A percentile compares a stretch with the other conserved stretches of the same genome.
phyloP scores from a whole-genome alignment of 2,113 vertebrate genomes.

The Numenius arquata region DNA sequence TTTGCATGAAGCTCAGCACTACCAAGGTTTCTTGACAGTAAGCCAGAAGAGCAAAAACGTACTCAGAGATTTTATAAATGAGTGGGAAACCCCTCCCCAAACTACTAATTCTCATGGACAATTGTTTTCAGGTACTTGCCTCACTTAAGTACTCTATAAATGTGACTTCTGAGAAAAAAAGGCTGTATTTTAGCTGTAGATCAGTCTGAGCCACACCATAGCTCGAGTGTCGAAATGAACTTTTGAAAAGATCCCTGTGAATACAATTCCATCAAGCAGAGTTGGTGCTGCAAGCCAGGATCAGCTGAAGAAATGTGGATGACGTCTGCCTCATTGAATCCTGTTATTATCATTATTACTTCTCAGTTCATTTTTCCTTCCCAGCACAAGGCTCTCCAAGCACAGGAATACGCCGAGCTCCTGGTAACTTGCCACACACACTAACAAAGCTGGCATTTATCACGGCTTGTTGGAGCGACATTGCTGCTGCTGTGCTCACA shows the following conservation, averaged over 20 bases:
- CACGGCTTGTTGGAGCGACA: neutral
- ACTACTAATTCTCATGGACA: neutral
- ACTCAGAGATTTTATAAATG: neutral
- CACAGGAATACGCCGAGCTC: neutral
- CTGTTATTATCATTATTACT: slow-evolving; percentile 42
- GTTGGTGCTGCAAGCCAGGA: neutral
- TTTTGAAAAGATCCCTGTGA: neutral
- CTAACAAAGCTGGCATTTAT: slow-evolving; percentile 5
- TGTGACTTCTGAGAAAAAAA: neutral
- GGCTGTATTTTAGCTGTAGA: neutral
- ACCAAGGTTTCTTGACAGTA: neutral
- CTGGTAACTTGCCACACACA: neutral
- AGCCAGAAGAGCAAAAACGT: neutral
- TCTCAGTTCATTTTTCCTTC: slow-evolving; percentile 56
- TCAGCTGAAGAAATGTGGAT: slow-evolving; percentile 40
- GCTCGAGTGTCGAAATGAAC: neutral
- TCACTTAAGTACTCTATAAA: neutral
- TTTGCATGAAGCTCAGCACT: neutral
- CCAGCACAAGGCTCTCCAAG: neutral
- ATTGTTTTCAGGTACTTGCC: neutral
- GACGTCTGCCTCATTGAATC: slow-evolving; percentile 24
- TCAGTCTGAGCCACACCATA: neutral
- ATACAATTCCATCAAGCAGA: neutral
- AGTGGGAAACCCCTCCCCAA: neutral
- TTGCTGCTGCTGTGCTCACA: neutral